Percentiles rank a stretch among this genome's conserved stretches.
Conservation (phyloP, 2,113 vertebrate genomes). For the Rhinolophus sinicus region DNA sequence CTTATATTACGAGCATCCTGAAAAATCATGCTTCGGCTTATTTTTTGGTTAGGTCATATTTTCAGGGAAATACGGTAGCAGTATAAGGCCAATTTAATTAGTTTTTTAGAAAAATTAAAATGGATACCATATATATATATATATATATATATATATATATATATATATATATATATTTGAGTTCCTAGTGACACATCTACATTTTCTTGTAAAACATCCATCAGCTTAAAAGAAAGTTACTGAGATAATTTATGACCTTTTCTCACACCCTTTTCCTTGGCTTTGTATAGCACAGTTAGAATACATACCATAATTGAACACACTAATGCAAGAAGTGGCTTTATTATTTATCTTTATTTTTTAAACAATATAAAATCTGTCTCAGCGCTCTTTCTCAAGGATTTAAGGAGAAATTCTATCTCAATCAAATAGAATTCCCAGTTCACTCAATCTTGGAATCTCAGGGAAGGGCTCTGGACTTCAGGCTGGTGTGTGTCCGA, state of each 20-base stretch:
- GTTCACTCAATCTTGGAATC: not conserved
- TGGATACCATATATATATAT: no score
- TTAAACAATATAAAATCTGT: not conserved
- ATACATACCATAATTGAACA: not conserved
- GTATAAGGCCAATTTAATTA: not conserved
- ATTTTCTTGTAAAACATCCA: constrained; percentile 2
- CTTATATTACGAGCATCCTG: no score
- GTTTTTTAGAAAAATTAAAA: not conserved
- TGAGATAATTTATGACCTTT: not conserved
- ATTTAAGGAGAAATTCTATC: not conserved
- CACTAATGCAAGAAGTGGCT: not conserved
- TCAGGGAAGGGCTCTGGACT: not conserved
- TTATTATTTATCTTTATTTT: not conserved
- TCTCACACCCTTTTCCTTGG: not conserved
- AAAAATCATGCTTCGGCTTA: no score
- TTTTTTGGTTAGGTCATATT: no score
- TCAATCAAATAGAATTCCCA: not conserved
- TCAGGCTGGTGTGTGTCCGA: not conserved
- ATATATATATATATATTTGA: not conserved
- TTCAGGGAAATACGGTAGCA: no score
- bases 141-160: not conserved
- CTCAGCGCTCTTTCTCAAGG: not conserved
- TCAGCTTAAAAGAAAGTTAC: not conserved
- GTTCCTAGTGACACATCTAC: not conserved
- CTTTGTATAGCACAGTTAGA: not conserved